Percentiles rank a stretch among this genome's conserved stretches.
These are phyloP conservation scores for Hydrolagus affinis DNA, from an alignment of 2,113 vertebrate genomes.

Conservation along the genomic window DNA sequence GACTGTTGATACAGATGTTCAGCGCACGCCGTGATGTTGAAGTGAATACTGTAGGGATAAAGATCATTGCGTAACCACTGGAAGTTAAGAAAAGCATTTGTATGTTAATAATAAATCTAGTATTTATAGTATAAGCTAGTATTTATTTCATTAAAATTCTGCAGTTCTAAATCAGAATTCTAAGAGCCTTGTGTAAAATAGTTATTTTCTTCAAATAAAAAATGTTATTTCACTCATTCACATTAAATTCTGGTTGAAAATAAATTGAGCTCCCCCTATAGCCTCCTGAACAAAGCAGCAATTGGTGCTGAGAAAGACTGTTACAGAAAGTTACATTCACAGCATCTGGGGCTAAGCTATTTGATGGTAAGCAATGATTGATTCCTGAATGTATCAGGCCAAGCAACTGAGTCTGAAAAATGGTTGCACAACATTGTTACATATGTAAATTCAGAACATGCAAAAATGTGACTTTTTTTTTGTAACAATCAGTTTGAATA, in stretches of 20 bases:
- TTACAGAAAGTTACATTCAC: no score
- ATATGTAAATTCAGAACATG: no score
- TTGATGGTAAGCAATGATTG: no score
- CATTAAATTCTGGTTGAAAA: neutral
- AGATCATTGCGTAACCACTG: neutral
- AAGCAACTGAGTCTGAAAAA: no score
- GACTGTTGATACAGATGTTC: neutral
- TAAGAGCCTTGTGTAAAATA: neutral
- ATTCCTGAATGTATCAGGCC: no score
- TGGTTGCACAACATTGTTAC: no score
- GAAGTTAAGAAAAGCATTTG: slow-evolving; percentile 8
- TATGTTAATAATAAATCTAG: neutral
- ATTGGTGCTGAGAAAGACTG: no score
- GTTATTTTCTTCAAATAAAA: neutral
- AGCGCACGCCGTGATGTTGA: neutral
- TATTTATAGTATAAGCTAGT: neutral
- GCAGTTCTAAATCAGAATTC: neutral
- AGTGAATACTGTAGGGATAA: neutral
- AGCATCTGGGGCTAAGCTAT: no score
- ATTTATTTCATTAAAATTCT: neutral
- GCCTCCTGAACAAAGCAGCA: neutral
- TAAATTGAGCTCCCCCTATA: neutral
- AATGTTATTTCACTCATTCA: neutral
- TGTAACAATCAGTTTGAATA: no score
- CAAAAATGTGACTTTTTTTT: no score